Evolutionary conservation across 2,113 vertebrate species (phyloP).

Genomic region (Progne subis): DNA sequence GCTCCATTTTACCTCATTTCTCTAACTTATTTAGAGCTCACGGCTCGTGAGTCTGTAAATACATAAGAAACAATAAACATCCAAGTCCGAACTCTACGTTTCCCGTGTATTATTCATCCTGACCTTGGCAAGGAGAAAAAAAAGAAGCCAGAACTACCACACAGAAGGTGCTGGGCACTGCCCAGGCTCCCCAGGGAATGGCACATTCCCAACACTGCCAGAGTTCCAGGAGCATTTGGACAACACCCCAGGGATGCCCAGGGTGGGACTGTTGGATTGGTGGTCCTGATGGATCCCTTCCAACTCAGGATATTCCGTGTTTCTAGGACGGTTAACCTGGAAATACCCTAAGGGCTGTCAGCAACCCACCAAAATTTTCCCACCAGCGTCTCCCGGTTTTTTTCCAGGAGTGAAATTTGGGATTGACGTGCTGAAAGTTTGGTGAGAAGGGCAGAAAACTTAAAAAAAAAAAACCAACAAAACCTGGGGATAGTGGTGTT

Average conservation of each 20-base stretch:
- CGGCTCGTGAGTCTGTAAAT: no score
- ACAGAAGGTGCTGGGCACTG: neutral
- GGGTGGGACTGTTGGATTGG: neutral
- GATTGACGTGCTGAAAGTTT: neutral
- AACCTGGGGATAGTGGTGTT: neutral
- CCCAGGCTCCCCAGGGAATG: neutral
- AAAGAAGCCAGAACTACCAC: no score
- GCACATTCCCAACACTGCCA: accelerated
- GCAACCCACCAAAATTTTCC: neutral
- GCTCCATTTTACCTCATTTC: no score
- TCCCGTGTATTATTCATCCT: no score
- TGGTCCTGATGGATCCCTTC: neutral
- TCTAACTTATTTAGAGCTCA: no score
- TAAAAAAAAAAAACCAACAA: neutral
- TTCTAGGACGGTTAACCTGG: neutral
- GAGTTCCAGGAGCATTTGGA: neutral
- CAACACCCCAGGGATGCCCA: accelerated
- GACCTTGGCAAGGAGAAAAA: no score
- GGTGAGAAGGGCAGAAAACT: neutral
- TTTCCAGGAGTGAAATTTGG: neutral
- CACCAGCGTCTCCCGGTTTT: neutral
- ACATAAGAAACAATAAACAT: no score
- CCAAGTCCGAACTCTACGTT: no score
- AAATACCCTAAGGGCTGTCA: neutral
- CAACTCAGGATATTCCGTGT: neutral